Conservation (phyloP, 2,888 invertebrate species). For the Bruchidius siliquastri region DNA sequence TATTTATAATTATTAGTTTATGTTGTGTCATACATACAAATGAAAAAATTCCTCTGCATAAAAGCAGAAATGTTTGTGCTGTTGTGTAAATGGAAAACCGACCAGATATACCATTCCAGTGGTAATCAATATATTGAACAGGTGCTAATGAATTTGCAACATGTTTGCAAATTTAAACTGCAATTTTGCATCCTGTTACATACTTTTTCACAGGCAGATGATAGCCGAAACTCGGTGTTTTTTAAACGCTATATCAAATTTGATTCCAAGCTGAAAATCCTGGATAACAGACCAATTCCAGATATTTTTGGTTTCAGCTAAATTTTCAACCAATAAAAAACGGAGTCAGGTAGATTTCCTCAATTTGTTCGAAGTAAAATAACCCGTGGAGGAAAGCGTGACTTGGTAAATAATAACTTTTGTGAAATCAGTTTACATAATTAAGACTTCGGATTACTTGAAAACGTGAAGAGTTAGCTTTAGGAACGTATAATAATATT, state of each 20-base stretch:
- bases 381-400: no score
- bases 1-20: no score
- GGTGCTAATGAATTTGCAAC: neutral
- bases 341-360: no score
- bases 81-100: neutral
- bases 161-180: neutral
- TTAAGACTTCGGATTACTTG: no score
- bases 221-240: neutral
- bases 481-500: no score
- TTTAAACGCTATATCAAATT: neutral
- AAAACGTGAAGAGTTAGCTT: no score
- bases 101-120: neutral
- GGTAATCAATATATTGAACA: neutral
- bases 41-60: neutral
- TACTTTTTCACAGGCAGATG: neutral
- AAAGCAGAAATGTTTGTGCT: neutral
- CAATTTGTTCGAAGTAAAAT: no score
- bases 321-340: no score
- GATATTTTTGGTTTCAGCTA: neutral
- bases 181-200: neutral
- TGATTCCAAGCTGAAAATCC: neutral
- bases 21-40: neutral
- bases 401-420: no score
- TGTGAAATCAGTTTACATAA: no score
- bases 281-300: neutral